phyloP scores from a whole-genome alignment of 2,797 vertebrate species.

The Neopelma chrysocephalum region DNA sequence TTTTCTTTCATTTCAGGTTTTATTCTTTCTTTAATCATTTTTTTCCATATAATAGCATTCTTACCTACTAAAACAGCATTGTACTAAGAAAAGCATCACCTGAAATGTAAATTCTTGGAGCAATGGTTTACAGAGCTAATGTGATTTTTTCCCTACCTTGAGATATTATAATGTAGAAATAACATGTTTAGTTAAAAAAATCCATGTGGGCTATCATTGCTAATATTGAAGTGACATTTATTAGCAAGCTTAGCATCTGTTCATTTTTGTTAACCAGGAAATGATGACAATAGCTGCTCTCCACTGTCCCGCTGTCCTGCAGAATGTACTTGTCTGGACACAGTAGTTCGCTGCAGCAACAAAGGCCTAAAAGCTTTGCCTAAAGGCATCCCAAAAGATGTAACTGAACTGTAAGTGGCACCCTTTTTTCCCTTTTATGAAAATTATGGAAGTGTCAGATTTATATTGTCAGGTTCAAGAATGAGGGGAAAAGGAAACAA shows the following conservation, averaged over 20 bases:
- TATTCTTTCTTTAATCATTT: background rate
- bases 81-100: background rate
- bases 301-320: constrained; percentile 90
- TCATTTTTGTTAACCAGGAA: constrained; percentile 79
- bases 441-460: background rate
- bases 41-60: background rate
- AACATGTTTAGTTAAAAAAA: background rate
- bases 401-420: constrained; percentile 93
- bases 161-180: background rate
- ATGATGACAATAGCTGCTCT: constrained; percentile 94
- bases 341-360: constrained; percentile 98
- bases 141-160: background rate
- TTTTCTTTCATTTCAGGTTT: background rate
- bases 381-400: constrained; percentile 93
- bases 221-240: background rate
- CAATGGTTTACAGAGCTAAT: background rate
- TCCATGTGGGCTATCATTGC: background rate
- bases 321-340: constrained; percentile 95
- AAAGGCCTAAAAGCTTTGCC: constrained; percentile 90
- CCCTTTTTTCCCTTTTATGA: background rate
- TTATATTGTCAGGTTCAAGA: background rate
- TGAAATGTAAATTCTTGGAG: background rate
- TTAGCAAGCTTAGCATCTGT: background rate
- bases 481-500: background rate
- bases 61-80: background rate